Evolutionary conservation across 2,888 invertebrate genomes (phyloP).

Genomic region (Mylabris sibirica): DNA sequence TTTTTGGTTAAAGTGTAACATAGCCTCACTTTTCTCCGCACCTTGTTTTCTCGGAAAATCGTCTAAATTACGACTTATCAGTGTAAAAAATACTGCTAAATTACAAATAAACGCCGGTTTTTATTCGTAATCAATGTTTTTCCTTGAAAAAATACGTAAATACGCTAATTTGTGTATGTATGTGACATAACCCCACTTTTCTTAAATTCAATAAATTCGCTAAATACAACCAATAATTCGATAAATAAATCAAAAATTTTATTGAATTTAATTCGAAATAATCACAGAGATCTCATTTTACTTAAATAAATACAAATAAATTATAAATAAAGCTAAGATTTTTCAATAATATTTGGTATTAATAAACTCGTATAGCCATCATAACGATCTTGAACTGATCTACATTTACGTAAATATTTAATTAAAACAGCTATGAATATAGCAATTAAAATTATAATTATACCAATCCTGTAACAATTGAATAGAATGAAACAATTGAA

Average conservation of each 20-base stretch:
- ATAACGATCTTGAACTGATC: background rate
- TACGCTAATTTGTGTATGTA: too few species aligned
- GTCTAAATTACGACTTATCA: too few species aligned
- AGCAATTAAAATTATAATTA: conserved; percentile 12
- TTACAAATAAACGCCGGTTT: too few species aligned
- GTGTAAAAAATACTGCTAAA: too few species aligned
- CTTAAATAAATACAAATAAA: background rate
- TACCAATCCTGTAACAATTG: conserved; percentile 20
- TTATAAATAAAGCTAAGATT: background rate
- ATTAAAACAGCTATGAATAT: conserved; percentile 1
- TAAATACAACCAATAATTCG: background rate
- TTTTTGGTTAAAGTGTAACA: too few species aligned
- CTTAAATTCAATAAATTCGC: background rate
- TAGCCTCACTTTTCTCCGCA: too few species aligned
- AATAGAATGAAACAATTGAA: conserved; percentile 1
- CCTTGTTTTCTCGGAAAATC: background rate
- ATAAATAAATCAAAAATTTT: background rate
- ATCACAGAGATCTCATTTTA: background rate
- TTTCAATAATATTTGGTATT: background rate
- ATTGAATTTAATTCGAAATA: background rate
- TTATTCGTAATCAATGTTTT: too few species aligned
- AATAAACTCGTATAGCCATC: background rate
- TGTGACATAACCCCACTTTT: too few species aligned
- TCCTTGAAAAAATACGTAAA: too few species aligned
- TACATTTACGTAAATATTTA: background rate